A percentile compares a stretch with the other conserved stretches of the same genome.
Evolutionary conservation across 2,797 vertebrate species (phyloP).

Genomic region (Clarias platycephalus): DNA sequence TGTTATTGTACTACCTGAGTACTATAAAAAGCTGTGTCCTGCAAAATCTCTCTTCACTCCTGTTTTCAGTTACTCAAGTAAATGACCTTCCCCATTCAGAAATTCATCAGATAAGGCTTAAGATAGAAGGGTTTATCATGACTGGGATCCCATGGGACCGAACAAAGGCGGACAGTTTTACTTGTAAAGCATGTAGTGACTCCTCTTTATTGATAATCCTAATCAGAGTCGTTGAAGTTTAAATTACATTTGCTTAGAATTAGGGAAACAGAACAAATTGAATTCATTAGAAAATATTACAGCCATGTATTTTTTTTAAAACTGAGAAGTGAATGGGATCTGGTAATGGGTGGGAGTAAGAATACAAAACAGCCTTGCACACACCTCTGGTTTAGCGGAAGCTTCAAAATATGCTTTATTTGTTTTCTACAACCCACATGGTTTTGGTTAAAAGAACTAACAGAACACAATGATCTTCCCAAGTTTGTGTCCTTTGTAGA

Average conservation of each 20-base stretch:
- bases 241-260: constrained; percentile 5
- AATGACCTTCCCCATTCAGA: neutral
- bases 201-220: neutral
- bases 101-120: neutral
- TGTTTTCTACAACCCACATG: neutral
- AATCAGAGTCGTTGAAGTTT: neutral
- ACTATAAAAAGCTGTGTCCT: neutral
- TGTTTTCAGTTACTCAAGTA: neutral
- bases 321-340: neutral
- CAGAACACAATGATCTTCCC: constrained; percentile 59
- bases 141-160: too few species aligned
- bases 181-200: neutral
- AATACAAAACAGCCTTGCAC: neutral
- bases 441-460: constrained; percentile 50
- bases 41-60: neutral
- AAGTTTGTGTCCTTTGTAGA: neutral
- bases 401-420: neutral
- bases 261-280: neutral
- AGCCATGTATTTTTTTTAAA: neutral
- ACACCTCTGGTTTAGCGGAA: neutral
- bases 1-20: neutral
- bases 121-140: neutral
- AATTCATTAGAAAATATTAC: neutral
- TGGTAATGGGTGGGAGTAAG: neutral
- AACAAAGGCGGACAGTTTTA: neutral